Percentiles rank a stretch among this genome's conserved stretches.
Evolutionary conservation across 2,113 vertebrate species (phyloP).

Genomic region (Myotis brandtii): DNA sequence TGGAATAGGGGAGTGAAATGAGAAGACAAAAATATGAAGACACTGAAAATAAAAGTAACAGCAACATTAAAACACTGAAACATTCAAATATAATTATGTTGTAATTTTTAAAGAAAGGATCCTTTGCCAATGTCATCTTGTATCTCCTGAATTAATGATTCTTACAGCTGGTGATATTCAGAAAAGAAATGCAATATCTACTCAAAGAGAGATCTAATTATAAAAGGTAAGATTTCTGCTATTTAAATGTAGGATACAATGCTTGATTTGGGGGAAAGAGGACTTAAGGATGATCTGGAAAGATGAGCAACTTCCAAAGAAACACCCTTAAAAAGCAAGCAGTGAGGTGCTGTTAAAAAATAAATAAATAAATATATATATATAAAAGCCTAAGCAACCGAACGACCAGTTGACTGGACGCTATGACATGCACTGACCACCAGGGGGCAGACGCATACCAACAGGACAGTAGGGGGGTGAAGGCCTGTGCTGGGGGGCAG

Average conservation of each 20-base stretch:
- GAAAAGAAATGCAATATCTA: slow-evolving; percentile 29
- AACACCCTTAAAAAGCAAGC: background rate
- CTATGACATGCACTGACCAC: no score
- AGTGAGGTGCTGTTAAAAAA: background rate
- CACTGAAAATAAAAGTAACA: slow-evolving; percentile 59
- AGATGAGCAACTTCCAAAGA: slow-evolving; percentile 38
- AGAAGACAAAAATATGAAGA: slow-evolving; percentile 28
- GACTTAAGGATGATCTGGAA: slow-evolving; percentile 32
- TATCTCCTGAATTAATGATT: slow-evolving; percentile 38
- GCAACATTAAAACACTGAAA: slow-evolving; percentile 38
- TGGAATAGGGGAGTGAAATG: background rate
- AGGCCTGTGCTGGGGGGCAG: no score
- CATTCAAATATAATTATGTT: slow-evolving; percentile 63
- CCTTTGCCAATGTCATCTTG: slow-evolving; percentile 45
- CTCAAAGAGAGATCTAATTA: slow-evolving; percentile 46
- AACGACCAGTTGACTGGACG: no score
- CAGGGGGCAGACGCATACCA: no score
- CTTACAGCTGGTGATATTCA: slow-evolving; percentile 24
- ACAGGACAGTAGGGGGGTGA: no score
- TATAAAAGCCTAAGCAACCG: no score
- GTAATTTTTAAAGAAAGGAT: slow-evolving; percentile 54
- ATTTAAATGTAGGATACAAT: slow-evolving; percentile 16
- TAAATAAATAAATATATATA: no score
- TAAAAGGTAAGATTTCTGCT: slow-evolving; percentile 50
- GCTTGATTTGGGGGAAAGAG: background rate